Evolutionary conservation across 2,888 invertebrate genomes (phyloP), one percentile per base, ranked within the genome.

Genomic region (Troglohyphantes excavatus): DNA sequence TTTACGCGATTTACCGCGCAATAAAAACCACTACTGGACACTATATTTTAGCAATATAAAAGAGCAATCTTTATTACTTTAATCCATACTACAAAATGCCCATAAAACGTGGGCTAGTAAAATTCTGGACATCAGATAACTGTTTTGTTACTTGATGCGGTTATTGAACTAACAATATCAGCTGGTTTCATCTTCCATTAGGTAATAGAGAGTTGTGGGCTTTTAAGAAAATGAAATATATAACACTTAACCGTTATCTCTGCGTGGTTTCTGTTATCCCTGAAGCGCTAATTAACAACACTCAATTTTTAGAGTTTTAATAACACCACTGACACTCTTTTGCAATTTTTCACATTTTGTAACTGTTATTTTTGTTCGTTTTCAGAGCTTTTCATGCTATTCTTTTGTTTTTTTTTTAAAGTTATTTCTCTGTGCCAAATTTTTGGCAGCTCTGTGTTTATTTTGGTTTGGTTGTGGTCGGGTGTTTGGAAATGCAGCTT

Each of bases 151-250:
- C 82, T 82, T 65, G 43, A 73, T 83, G 59, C 73, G 17, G 65
- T 83, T 83, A 83, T 63, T 83, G 63, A 43, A 27, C 65, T 27
- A 19, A 39, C 70, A 26, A 63, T 73, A 83, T 83, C 83, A 63
- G 39, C 61, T 21, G 23, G 43, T 27, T 61, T 73, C 63, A 63
- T 73, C 83, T 83, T 85, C 76, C 59, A 85, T 85, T 85, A 85
- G 67, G 76, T 85, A 76, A 76, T 68, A 53, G 76, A 33, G 46
- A 59, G 72, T 26, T 21, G 61, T 72, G 39, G 53, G 76, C 85
- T 85, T 85, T 85, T 78, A 85, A 85, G 85, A 68, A 85, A 85
- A 85, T 85, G 85, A 85, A 85, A 70, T 76, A 85, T 76, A 67
- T 39, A 33, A 68, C 59, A 84, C 63, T 73, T 61, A 11, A 7